phyloP scores from a whole-genome alignment of 2,888 invertebrate genomes.

The Cyclophora albipunctata region DNA sequence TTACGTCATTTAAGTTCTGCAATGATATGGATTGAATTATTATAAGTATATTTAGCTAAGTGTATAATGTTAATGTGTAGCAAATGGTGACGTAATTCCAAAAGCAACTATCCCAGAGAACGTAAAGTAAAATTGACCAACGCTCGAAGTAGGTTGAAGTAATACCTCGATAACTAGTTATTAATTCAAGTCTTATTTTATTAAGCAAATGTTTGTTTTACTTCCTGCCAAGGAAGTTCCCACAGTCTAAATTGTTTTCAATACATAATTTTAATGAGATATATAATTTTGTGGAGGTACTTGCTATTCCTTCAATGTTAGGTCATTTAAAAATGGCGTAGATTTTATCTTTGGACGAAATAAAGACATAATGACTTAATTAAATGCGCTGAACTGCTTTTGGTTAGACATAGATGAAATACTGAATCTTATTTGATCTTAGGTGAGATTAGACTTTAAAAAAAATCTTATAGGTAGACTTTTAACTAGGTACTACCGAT shows the following conservation, averaged over 20 bases:
- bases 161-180: slow-evolving; percentile 3
- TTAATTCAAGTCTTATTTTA: background rate
- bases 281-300: too few relatives aligned
- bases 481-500: too few relatives aligned
- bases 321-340: too few relatives aligned
- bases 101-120: slow-evolving; percentile 14
- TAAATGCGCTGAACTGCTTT: too few relatives aligned
- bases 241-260: background rate
- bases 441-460: too few relatives aligned
- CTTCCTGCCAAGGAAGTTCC: background rate
- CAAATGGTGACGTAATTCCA: slow-evolving; percentile 19
- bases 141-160: background rate
- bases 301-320: too few relatives aligned
- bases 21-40: slow-evolving; percentile 16
- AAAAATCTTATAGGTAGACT: too few relatives aligned
- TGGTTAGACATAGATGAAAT: too few relatives aligned
- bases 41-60: slow-evolving; percentile 7
- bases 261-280: too few relatives aligned
- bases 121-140: slow-evolving; percentile 13
- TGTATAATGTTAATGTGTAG: slow-evolving; percentile 2
- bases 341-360: too few relatives aligned
- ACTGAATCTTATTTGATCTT: too few relatives aligned
- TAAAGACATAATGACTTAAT: too few relatives aligned
- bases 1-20: slow-evolving; percentile 13
- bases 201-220: background rate